Evolutionary conservation across 2,888 invertebrate genomes (phyloP).

Genomic region (Pachycephus smyrnensis): DNA sequence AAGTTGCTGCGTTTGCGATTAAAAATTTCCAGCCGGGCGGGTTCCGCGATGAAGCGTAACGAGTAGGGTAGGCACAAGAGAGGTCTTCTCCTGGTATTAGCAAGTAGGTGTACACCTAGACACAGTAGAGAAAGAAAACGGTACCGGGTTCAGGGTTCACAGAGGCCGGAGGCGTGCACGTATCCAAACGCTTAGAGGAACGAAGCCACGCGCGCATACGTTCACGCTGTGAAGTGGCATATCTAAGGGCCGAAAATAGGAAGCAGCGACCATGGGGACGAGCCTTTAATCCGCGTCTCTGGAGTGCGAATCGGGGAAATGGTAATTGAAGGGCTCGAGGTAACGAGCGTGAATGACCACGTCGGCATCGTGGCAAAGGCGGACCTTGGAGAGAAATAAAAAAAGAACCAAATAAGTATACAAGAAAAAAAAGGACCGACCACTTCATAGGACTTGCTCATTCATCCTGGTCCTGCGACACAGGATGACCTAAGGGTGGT

Average conservation of each 20-base stretch:
- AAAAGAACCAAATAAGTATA: not conserved
- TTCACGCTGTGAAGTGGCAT: not conserved
- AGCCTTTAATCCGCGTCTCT: not conserved
- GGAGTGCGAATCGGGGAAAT: not conserved
- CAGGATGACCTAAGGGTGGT: not conserved
- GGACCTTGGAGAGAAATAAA: not conserved
- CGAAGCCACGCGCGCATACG: not conserved
- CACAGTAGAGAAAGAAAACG: not conserved
- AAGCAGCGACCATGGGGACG: not conserved
- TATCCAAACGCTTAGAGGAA: not conserved
- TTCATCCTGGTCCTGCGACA: not conserved
- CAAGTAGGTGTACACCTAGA: not conserved
- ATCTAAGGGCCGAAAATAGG: not conserved
- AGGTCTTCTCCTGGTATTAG: not conserved
- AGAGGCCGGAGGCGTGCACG: not conserved
- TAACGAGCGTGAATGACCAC: not conserved
- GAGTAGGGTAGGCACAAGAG: not conserved
- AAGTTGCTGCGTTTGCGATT: slow-evolving; percentile 30
- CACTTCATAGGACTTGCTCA: not conserved
- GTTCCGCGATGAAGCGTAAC: slow-evolving; percentile 32
- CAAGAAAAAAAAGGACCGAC: not conserved
- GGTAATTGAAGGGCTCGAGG: not conserved
- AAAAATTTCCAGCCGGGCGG: slow-evolving; percentile 38
- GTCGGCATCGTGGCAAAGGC: not conserved
- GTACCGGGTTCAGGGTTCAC: not conserved